These are phyloP conservation scores for Lagria hirta DNA, from an alignment of 2,888 invertebrate species.

Conservation along the genomic window DNA sequence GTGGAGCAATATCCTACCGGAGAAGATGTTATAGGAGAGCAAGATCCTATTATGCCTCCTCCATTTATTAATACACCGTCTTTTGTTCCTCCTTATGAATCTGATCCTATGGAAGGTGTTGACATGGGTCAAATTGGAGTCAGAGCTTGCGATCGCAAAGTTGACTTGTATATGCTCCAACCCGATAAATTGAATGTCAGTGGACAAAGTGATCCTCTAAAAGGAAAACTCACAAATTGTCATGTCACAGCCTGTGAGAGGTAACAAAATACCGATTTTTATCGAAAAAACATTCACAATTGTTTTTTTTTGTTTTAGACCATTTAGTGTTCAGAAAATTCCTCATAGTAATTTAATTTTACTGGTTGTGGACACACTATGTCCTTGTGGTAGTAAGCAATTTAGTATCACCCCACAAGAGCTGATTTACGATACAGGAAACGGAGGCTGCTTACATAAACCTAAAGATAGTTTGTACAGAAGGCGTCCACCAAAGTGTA, in stretches of 20 bases:
- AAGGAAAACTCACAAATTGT: constrained; percentile 86
- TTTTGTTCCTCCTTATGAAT: constrained; percentile 50
- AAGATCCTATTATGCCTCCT: constrained; percentile 47
- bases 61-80: constrained; percentile 54
- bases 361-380: constrained; percentile 83
- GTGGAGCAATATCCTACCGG: constrained; percentile 34
- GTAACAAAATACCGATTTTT: constrained; percentile 49
- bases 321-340: constrained; percentile 90
- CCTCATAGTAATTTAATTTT: constrained; percentile 87
- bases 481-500: constrained; percentile 76
- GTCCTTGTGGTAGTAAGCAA: constrained; percentile 85
- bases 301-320: constrained; percentile 56
- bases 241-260: constrained; percentile 86
- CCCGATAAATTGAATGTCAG: constrained; percentile 77
- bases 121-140: constrained; percentile 59
- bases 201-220: constrained; percentile 78
- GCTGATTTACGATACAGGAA: constrained; percentile 59
- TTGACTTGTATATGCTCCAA: constrained; percentile 82
- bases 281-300: constrained; percentile 3
- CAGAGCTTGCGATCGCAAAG: constrained; percentile 83
- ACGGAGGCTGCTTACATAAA: constrained; percentile 61
- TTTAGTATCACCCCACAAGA: constrained; percentile 78
- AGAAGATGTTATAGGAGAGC: constrained; percentile 45
- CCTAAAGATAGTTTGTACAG: constrained; percentile 69
- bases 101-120: constrained; percentile 52